Evolutionary conservation across 2,888 invertebrate genomes (phyloP), one percentile per base, ranked within the genome.

Genomic region (Chironomus riparius): DNA sequence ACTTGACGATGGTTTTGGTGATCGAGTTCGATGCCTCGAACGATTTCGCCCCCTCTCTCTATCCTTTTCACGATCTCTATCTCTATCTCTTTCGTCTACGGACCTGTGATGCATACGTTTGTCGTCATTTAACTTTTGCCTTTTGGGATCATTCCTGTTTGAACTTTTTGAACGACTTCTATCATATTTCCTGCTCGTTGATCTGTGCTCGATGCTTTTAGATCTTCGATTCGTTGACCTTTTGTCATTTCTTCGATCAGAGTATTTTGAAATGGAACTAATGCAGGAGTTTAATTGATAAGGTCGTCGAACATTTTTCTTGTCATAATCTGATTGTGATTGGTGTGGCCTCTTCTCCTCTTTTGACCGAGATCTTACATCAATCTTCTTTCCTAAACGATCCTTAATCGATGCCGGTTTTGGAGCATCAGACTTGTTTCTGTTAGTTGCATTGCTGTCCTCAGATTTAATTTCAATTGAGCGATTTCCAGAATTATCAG

Each of bases 371-470:
- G 87, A 85, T 12, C 85, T 79, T 78, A 88, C 88, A 77, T 91
- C 91, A 0, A 92, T 87, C 84, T 92, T 91, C 0, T 91, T 90
- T 0, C 93, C 94, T 3, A 94, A 85, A 68, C 94, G 86, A 78
- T 93, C 93, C 82, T 93, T 93, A 0, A 92, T 90, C 0, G 93
- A 92, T 47, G 91, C 81, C 6, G 7, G n/a, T 56, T 56, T 15
- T 79, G 90, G 86, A 0, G 90, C 89, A 6, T 90, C 88, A 13
- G 82, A 78, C 73, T 81, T 81, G 65, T 80, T 79, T 38, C 85
- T 85, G 81, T 83, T 78, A 84, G 81, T 77, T 80, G 82, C 72
- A 15, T 47, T 61, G 28, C 24, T 80, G 80, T 82, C 83, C 78
- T 87, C 84, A 80, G 85, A 83, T 79, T 82, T 79, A 76, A 86